Base-by-base conservation (phyloP, 2,888 invertebrate species). In the Eumerus sabulonum region DNA sequence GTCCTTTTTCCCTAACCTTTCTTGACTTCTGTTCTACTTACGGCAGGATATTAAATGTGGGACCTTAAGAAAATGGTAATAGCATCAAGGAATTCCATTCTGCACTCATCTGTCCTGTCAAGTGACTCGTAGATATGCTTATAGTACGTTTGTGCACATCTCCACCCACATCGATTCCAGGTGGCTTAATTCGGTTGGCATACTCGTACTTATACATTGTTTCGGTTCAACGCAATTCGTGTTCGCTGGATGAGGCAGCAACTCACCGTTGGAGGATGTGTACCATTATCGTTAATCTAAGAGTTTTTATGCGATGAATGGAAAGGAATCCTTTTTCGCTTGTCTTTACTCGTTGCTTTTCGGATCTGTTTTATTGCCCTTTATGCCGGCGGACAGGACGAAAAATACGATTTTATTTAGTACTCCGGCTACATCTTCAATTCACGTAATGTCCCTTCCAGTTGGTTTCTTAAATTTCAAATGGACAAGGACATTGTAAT, bases 1-100 rank as follows among this genome's bases (percentile, higher is more conserved):
- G n/a, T n/a, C n/a, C n/a, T n/a, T n/a, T n/a, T n/a, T 13, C n/a
- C 68, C 67, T 67, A 79, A 68, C 63, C 64, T 60, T 73, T 72
- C 35, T 27, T 27, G 27, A 27, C 27, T 27, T 27, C 7, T 7
- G 27, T 27, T 27, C 40, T 16, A 51, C 16, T 42, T 60, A 73
- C 47, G 40, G 60, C 64, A 66, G 68, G 74, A 74, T 63, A 76
- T 76, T 67, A 64, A 40, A 59, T 76, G 56, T 45, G 48, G 53
- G 36, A 59, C 42, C 40, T 70, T 59, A 76, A 64, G 59, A 64
- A 76, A 54, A 36, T 64, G 44, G 59, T 59, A 54, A 44, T 68
- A 44, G 38, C 27, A 12, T 14, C 40, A 16, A 38, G 35, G 57
- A 36, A 59, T 42, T 42, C 17, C n/a, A 38, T 17, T 57, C 42